Percentiles rank a stretch among this genome's conserved stretches.
Conservation (phyloP, 2,888 invertebrate genomes). For the Drosophila sordidula region DNA sequence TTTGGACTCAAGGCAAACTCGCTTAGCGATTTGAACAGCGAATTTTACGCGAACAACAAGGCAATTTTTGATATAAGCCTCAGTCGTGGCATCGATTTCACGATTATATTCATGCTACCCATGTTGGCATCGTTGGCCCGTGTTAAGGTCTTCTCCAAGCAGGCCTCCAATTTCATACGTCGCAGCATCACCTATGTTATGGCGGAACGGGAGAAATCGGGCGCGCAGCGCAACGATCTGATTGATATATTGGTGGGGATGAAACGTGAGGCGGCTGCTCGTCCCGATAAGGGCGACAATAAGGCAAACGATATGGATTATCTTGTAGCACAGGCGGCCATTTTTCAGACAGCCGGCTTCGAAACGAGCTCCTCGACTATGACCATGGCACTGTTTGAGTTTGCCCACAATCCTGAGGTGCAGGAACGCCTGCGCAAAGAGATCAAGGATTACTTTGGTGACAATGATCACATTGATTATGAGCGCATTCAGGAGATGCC, state of each 20-base stretch:
- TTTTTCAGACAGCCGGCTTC: conserved; percentile 83
- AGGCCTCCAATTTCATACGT: conserved; percentile 76
- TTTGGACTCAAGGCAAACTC: conserved; percentile 85
- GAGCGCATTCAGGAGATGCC: conserved; percentile 84
- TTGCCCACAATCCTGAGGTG: conserved; percentile 81
- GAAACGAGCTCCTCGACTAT: conserved; percentile 84
- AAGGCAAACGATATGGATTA: conserved; percentile 52
- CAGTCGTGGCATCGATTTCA: conserved; percentile 56
- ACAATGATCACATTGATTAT: conserved; percentile 79
- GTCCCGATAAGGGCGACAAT: conserved; percentile 15
- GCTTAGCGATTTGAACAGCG: conserved; percentile 78
- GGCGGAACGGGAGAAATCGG: conserved; percentile 80
- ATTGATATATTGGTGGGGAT: conserved; percentile 85
- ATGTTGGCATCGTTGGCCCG: conserved; percentile 54
- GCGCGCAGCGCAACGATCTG: conserved; percentile 83
- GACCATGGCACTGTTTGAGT: conserved; percentile 83
- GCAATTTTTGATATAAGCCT: conserved; percentile 53
- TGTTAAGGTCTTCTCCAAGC: conserved; percentile 61
- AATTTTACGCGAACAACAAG: conserved; percentile 78
- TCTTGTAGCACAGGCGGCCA: conserved; percentile 81
- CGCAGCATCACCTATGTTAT: conserved; percentile 81
- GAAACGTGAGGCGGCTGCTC: conserved; percentile 57
- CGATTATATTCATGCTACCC: conserved; percentile 64
- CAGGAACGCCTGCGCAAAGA: conserved; percentile 84
- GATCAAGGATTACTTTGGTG: conserved; percentile 73